A percentile compares a stretch with the other conserved stretches of the same genome.
Evolutionary conservation across 2,797 vertebrate genomes (phyloP).

Genomic region (Triplophysa yarkandensis): DNA sequence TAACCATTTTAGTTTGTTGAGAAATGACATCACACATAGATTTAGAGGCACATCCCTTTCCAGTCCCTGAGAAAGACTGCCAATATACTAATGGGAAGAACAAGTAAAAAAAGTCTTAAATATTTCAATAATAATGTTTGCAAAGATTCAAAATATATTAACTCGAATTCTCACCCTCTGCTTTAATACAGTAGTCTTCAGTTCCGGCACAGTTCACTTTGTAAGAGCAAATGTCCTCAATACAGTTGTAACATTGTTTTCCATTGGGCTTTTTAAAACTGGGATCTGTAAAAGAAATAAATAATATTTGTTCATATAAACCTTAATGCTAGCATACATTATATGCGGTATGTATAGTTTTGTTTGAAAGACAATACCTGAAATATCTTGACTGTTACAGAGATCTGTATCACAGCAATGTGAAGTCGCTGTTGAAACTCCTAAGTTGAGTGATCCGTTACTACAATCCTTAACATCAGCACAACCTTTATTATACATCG

Average conservation of each 20-base stretch:
- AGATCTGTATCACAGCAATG: neutral
- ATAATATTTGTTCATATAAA: neutral
- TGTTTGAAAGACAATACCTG: neutral
- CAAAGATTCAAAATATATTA: neutral
- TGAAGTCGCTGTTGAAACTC: neutral
- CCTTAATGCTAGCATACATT: neutral
- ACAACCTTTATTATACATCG: neutral
- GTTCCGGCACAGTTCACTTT: neutral
- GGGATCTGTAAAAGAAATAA: neutral
- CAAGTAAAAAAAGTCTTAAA: too few relatives aligned
- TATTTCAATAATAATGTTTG: neutral
- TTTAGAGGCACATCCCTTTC: neutral
- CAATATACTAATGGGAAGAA: neutral
- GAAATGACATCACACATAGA: neutral
- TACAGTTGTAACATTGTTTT: neutral
- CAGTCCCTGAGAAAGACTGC: accelerated
- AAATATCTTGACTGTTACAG: neutral
- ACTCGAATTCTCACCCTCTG: neutral
- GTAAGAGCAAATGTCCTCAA: neutral
- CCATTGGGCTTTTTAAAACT: neutral
- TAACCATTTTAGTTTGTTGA: too few relatives aligned
- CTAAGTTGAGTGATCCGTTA: neutral
- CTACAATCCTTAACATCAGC: neutral
- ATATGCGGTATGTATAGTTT: neutral
- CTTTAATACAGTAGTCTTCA: conserved; percentile 4